Percentiles rank a stretch among this genome's conserved stretches.
Conservation (phyloP, 2,888 invertebrate species). For the Gerosis bhagava region DNA sequence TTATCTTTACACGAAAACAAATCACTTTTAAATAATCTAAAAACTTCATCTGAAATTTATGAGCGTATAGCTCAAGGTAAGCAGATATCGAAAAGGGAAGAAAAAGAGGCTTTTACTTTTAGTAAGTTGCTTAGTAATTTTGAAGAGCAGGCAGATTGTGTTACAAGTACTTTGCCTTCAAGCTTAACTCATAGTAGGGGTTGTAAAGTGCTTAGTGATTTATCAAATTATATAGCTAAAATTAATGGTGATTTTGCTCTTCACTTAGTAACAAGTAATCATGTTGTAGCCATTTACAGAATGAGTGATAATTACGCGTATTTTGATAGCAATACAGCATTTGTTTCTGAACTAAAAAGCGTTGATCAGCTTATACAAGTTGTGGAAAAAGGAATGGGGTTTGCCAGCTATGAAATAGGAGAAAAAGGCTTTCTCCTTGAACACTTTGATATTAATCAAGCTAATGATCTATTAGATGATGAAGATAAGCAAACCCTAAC, state of each 20-base stretch:
- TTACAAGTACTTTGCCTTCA: not conserved
- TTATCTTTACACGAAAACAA: not conserved
- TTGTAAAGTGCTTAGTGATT: not conserved
- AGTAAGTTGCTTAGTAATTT: constrained; percentile 1
- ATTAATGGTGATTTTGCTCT: not conserved
- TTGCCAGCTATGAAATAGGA: constrained; percentile 1
- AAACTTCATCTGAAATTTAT: not conserved
- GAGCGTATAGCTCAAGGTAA: not conserved
- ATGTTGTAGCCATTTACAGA: constrained; percentile 1
- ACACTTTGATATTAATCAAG: not conserved
- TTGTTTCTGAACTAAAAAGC: not conserved
- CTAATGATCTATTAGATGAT: not conserved
- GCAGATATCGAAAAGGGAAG: not conserved
- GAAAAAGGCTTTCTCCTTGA: not conserved
- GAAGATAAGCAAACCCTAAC: constrained; percentile 1
- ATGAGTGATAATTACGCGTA: not conserved
- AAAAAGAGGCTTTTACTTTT: not conserved
- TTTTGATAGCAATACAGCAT: constrained; percentile 1
- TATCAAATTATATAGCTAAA: constrained; percentile 1
- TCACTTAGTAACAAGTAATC: constrained; percentile 1
- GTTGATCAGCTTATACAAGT: not conserved
- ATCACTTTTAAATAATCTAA: not conserved
- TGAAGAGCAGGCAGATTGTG: not conserved
- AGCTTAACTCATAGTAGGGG: not conserved
- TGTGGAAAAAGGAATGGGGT: not conserved